Evolutionary conservation across 2,797 vertebrate species (phyloP).

Genomic region (Leptoclinus maculatus): DNA sequence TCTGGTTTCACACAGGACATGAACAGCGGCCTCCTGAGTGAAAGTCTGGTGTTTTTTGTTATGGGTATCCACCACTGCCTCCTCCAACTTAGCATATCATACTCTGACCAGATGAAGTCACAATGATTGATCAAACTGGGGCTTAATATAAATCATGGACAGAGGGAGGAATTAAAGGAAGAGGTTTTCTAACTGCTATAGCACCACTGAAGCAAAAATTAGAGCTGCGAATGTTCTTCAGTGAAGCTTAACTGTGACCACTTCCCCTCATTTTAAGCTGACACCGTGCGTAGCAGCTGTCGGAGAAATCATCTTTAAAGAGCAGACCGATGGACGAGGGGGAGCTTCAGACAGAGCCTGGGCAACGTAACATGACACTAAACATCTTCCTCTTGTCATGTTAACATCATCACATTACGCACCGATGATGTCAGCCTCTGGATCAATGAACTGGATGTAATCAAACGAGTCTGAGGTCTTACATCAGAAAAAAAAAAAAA

Average conservation of each 20-base stretch:
- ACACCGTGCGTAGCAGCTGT: not conserved
- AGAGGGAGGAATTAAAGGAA: not conserved
- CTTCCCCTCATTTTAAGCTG: slow-evolving; percentile 29
- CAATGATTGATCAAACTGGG: not conserved
- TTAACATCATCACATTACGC: slow-evolving; percentile 9
- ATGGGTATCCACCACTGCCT: too few species aligned
- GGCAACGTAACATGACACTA: slow-evolving; percentile 11
- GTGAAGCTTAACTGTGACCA: slow-evolving; percentile 4
- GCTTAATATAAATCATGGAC: not conserved
- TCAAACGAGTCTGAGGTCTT: not conserved
- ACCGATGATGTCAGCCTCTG: not conserved
- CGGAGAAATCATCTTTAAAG: not conserved
- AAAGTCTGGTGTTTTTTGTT: not conserved
- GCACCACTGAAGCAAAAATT: not conserved
- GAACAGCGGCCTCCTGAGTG: not conserved
- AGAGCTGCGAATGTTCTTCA: not conserved
- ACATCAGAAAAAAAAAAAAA: not conserved
- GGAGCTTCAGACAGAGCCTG: not conserved
- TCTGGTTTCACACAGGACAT: not conserved
- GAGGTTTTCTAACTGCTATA: not conserved
- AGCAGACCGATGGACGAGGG: not conserved
- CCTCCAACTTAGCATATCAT: not conserved
- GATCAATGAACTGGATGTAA: slow-evolving; percentile 11
- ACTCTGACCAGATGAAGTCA: not conserved
- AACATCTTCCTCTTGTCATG: slow-evolving; percentile 38